phyloP scores from a whole-genome alignment of 2,888 invertebrate species.

The Nudaria mundana region DNA sequence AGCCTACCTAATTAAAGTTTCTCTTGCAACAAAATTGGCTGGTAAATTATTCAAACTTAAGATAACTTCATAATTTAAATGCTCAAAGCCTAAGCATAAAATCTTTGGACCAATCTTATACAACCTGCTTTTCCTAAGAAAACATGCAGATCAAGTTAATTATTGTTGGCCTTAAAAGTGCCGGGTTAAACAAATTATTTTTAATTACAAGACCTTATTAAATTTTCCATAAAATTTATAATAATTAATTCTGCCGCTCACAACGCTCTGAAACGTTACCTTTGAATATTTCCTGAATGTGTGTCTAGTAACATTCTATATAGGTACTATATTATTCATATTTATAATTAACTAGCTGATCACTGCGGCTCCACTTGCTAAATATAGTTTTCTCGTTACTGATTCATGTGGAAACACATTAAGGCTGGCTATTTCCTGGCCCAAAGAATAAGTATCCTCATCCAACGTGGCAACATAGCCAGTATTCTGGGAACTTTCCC shows the following conservation, averaged over 20 bases:
- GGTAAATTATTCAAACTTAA: slow-evolving; percentile 58
- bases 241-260: slow-evolving; percentile 20
- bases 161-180: slow-evolving; percentile 21
- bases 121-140: slow-evolving; percentile 23
- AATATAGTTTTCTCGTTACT: no score
- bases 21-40: slow-evolving; percentile 55
- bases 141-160: slow-evolving; percentile 30
- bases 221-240: slow-evolving; percentile 17
- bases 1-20: slow-evolving; percentile 65
- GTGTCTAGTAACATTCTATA: no score
- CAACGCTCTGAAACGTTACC: slow-evolving; percentile 8
- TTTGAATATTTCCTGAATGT: slow-evolving; percentile 15
- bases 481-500: no score
- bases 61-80: slow-evolving; percentile 59
- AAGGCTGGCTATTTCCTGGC: no score
- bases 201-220: slow-evolving; percentile 13
- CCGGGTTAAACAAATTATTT: slow-evolving; percentile 19
- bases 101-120: slow-evolving; percentile 36
- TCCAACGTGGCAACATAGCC: no score
- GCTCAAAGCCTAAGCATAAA: slow-evolving; percentile 39
- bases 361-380: no score
- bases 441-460: no score
- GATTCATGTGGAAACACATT: no score
- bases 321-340: no score
- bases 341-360: no score